A percentile compares a stretch with the other conserved stretches of the same genome.
These are phyloP conservation scores for Boloria selene DNA, from an alignment of 2,888 invertebrate genomes.

Conservation along the genomic window DNA sequence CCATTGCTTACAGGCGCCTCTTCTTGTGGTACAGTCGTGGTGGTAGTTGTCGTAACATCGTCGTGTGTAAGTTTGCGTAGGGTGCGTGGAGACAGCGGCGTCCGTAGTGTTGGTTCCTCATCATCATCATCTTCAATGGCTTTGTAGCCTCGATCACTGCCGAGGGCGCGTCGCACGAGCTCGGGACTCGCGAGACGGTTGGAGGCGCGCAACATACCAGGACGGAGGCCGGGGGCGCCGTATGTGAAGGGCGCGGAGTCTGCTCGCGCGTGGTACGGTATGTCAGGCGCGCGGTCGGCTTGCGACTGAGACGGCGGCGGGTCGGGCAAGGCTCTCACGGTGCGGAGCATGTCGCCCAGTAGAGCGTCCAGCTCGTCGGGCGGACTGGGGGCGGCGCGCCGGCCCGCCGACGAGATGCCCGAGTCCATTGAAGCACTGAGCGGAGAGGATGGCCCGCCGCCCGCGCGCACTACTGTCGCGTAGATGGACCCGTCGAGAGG, in stretches of 20 bases:
- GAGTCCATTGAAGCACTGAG: constrained; percentile 95
- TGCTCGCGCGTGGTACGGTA: constrained; percentile 95
- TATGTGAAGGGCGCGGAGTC: constrained; percentile 95
- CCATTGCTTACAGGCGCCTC: constrained; percentile 64
- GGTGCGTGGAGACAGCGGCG: constrained; percentile 65
- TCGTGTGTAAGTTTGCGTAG: constrained; percentile 69
- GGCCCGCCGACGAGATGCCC: constrained; percentile 91
- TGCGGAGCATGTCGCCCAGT: constrained; percentile 92
- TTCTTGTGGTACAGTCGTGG: constrained; percentile 48
- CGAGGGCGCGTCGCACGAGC: constrained; percentile 89
- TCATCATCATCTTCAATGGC: constrained; percentile 72
- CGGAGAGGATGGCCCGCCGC: constrained; percentile 83
- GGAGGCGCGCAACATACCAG: constrained; percentile 86
- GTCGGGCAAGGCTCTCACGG: constrained; percentile 91
- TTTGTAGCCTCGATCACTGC: constrained; percentile 64
- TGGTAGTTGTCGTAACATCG: constrained; percentile 66
- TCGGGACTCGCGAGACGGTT: constrained; percentile 92
- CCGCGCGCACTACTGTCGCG: constrained; percentile 85
- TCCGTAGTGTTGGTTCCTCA: constrained; percentile 59
- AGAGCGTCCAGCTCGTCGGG: constrained; percentile 90
- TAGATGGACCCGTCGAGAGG: constrained; percentile 95
- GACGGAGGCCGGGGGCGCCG: constrained; percentile 84
- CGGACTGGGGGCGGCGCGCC: constrained; percentile 79
- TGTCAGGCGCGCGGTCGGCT: constrained; percentile 75
- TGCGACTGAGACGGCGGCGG: constrained; percentile 73